phyloP scores from a whole-genome alignment of 1,140 invertebrate species.

The Orussus abietinus region DNA sequence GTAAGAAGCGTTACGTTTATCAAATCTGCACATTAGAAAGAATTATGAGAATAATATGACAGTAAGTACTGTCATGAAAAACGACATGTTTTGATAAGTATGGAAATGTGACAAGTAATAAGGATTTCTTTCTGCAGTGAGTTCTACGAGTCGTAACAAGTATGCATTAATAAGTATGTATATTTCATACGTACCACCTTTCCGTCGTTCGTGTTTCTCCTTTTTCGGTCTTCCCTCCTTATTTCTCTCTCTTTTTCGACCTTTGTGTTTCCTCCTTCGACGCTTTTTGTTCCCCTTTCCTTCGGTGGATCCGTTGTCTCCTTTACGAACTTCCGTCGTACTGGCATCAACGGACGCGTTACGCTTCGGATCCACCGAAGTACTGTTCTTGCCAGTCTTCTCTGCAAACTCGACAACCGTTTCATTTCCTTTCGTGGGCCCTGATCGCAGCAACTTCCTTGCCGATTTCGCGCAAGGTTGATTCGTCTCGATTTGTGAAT shows the following conservation, averaged over 20 bases:
- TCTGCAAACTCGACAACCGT: constrained; percentile 31
- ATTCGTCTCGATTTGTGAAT: constrained; percentile 38
- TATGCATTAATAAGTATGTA: background rate
- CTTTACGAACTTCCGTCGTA: constrained; percentile 31
- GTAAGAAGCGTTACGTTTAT: too few species aligned
- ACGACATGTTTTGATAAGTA: too few species aligned
- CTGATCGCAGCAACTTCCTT: constrained; percentile 43
- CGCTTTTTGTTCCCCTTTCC: constrained; percentile 40
- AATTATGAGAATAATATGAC: too few species aligned
- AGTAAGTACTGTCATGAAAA: too few species aligned
- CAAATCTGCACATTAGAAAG: too few species aligned
- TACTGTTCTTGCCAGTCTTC: constrained; percentile 31
- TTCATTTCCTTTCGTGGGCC: constrained; percentile 34
- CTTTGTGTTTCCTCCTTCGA: constrained; percentile 42
- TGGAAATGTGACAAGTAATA: too few species aligned
- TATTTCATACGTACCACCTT: constrained; percentile 15
- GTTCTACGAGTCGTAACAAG: too few species aligned
- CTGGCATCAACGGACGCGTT: constrained; percentile 20
- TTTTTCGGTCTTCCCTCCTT: constrained; percentile 41
- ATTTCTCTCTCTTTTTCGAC: constrained; percentile 34
- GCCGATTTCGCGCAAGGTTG: constrained; percentile 44
- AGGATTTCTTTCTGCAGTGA: too few species aligned
- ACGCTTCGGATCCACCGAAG: constrained; percentile 25
- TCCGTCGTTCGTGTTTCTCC: constrained; percentile 45
- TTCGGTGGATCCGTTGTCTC: constrained; percentile 25